These are phyloP conservation scores for Leptopilina syphax DNA, from an alignment of 2,888 invertebrate genomes.

Conservation along the genomic window DNA sequence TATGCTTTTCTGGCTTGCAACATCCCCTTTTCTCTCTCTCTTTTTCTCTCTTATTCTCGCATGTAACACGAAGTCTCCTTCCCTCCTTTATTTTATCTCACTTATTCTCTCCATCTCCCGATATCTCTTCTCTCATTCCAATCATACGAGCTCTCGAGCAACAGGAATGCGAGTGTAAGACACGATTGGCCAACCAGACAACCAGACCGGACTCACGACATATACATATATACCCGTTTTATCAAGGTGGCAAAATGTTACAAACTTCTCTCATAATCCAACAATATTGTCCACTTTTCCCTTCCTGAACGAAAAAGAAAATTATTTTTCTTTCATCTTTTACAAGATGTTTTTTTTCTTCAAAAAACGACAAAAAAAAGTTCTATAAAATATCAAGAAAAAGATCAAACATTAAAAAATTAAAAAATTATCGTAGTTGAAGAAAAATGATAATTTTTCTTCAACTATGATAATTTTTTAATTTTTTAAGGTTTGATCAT, in stretches of 20 bases:
- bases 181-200: constrained; percentile 70
- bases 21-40: constrained; percentile 56
- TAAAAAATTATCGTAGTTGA: no score
- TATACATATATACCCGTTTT: constrained; percentile 45
- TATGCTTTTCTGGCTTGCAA: constrained; percentile 73
- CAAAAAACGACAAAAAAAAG: no score
- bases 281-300: constrained; percentile 7
- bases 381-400: no score
- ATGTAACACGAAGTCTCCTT: constrained; percentile 52
- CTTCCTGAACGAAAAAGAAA: not conserved
- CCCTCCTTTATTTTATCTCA: constrained; percentile 41
- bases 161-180: constrained; percentile 73
- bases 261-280: constrained; percentile 6
- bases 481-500: no score
- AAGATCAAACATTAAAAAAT: no score
- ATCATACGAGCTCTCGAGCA: constrained; percentile 59
- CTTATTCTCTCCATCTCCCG: constrained; percentile 34
- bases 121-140: constrained; percentile 48
- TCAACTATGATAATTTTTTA: no score
- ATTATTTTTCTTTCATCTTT: no score
- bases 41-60: constrained; percentile 41
- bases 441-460: no score
- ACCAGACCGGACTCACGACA: constrained; percentile 52
- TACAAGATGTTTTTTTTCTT: no score
- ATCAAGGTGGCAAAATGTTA: constrained; percentile 49